Conservation (phyloP, 2,113 vertebrate species). For the Stegastes partitus region DNA sequence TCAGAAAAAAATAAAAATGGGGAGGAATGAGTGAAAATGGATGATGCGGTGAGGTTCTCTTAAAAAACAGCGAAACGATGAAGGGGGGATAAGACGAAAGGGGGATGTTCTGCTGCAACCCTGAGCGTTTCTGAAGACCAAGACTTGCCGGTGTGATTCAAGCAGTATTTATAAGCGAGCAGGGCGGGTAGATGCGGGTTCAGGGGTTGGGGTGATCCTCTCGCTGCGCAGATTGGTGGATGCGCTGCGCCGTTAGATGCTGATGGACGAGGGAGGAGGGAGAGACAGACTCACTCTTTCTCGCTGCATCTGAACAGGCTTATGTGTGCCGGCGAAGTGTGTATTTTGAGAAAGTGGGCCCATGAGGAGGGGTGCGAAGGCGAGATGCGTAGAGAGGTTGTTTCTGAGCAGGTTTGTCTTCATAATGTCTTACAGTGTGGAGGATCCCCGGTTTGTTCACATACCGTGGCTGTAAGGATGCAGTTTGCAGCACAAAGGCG, state of each 20-base stretch:
- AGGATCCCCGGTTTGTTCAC: constrained; percentile 55
- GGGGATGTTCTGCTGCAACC: constrained; percentile 84
- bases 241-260: constrained; percentile 82
- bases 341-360: constrained; percentile 58
- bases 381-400: constrained; percentile 43
- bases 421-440: constrained; percentile 48
- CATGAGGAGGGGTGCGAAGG: constrained; percentile 38
- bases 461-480: constrained; percentile 11
- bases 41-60: constrained; percentile 58
- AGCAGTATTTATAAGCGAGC: constrained; percentile 91
- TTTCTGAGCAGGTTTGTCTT: constrained; percentile 51
- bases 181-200: constrained; percentile 85
- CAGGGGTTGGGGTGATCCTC: constrained; percentile 87
- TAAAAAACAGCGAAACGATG: constrained; percentile 74
- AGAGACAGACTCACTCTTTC: constrained; percentile 41
- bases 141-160: constrained; percentile 88
- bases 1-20: constrained; percentile 35
- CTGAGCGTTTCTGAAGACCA: constrained; percentile 87
- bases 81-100: constrained; percentile 68
- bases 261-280: constrained; percentile 67
- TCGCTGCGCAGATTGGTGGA: constrained; percentile 87
- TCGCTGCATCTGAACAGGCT: constrained; percentile 42
- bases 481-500: constrained; percentile 44
- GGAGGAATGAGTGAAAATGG: constrained; percentile 56
- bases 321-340: constrained; percentile 48